Conservation (phyloP, 2,797 vertebrate genomes). For the Neostethus bicornis region DNA sequence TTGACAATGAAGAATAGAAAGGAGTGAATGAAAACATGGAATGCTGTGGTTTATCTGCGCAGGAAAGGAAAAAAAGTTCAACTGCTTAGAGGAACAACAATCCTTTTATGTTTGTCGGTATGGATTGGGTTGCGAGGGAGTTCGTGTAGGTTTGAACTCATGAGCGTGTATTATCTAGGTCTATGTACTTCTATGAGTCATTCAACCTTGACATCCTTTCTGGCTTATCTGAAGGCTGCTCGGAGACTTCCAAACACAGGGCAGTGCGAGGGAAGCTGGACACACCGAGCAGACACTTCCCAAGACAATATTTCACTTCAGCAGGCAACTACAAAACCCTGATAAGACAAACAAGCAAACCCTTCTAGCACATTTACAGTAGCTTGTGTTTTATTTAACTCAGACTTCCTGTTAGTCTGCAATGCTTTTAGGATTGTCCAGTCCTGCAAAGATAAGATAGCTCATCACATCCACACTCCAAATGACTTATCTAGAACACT, state of each 20-base stretch:
- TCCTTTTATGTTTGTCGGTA: constrained; percentile 2
- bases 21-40: constrained; percentile 4
- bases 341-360: constrained; percentile 47
- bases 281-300: constrained; percentile 42
- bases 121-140: constrained; percentile 18
- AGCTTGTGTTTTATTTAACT: constrained; percentile 21
- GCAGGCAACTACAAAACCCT: constrained; percentile 47
- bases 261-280: constrained; percentile 37
- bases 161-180: constrained; percentile 15
- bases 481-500: constrained; percentile 20
- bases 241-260: constrained; percentile 56
- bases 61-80: constrained; percentile 9
- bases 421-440: constrained; percentile 39
- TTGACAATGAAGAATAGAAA: constrained; percentile 27
- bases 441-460: constrained; percentile 36
- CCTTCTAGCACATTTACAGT: constrained; percentile 35
- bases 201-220: constrained; percentile 54
- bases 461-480: constrained; percentile 26
- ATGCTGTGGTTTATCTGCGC: background rate
- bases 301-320: constrained; percentile 42
- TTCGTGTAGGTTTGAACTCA: constrained; percentile 15
- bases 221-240: constrained; percentile 43
- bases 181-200: constrained; percentile 40
- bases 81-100: background rate
- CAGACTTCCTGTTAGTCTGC: constrained; percentile 27